Percentiles rank a stretch among this genome's conserved stretches.
Evolutionary conservation across 2,797 vertebrate species (phyloP).

Genomic region (Xenops minutus): DNA sequence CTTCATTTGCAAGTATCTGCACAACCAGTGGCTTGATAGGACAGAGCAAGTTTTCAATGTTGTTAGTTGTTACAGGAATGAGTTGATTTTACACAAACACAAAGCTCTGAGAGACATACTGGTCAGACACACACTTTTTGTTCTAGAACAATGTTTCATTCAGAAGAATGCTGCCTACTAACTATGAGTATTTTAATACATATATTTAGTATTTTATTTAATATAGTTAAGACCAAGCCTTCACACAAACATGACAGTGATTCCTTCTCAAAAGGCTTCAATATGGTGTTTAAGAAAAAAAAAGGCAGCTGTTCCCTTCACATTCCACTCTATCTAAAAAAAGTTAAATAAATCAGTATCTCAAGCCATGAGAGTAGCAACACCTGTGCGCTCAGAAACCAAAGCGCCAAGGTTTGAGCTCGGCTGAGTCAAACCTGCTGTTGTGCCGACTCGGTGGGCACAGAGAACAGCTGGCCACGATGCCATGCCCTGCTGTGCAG

Average conservation of each 20-base stretch:
- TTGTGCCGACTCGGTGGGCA: not conserved
- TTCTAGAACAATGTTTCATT: not conserved
- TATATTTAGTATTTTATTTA: not conserved
- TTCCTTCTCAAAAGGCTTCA: not conserved
- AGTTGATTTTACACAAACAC: not conserved
- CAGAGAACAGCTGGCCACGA: not conserved
- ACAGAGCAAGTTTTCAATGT: not conserved
- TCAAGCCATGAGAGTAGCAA: not conserved
- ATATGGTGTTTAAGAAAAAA: not conserved
- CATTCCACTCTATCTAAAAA: not conserved
- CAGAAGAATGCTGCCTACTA: not conserved
- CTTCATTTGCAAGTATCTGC: slow-evolving; percentile 26
- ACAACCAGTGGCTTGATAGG: not conserved
- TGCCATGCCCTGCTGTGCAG: not conserved
- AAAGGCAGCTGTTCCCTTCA: not conserved
- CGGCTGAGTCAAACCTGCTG: not conserved
- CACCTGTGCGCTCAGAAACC: not conserved
- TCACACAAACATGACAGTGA: not conserved
- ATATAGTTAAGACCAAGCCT: not conserved
- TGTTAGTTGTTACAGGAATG: not conserved
- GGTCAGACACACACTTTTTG: not conserved
- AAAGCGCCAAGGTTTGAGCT: not conserved
- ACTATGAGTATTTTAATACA: not conserved
- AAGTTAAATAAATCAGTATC: not conserved
- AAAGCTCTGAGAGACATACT: not conserved